Evolutionary conservation across 1,140 invertebrate species (phyloP), one percentile per base, ranked within the genome.

Genomic region (Nephotettix cincticeps): DNA sequence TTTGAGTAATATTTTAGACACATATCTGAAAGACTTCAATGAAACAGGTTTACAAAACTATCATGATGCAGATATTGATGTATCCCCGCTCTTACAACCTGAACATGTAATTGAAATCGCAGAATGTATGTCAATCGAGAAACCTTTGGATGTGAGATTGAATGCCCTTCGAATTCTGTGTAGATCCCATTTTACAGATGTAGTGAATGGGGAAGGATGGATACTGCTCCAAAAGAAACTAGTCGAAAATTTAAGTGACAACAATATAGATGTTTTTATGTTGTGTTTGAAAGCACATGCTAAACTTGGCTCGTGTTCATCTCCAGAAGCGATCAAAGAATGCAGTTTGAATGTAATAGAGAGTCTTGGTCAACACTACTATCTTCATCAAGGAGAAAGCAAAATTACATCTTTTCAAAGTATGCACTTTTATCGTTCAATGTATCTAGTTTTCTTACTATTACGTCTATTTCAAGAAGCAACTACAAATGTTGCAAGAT

Each of bases 1-100:
- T 65, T 32, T 65, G 27, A 32, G 30, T 65, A 65, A 65, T 29
- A 30, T 65, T 29, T 9, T 65, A 30, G 61, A 65, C 19, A 32
- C 1, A n/a, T 65, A 29, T 40, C 17, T 65, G 6, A 19, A 19
- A 40, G 29, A 32, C 3, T 17, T 65, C 6, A 27, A 65, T 32
- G 30, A 17, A 40, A 65, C 28, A 30, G 30, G 19, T 19, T 32
- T 32, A 14, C 25, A 32, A 30, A 4, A 19, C 3, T 65, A 30
- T 40, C 28, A 32, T 17, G 27, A 28, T 32, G 14, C 30, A 9
- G 28, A 63, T 13, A 63, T 28, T 27, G 61, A 28, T 25, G 28
- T 32, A 32, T 32, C 28, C 32, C n/a, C 61, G n/a, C 28, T 65
- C 11, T 29, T 32, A 65, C 61, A 28, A 9, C 28, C 30, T 40